Evolutionary conservation across 2,797 vertebrate genomes (phyloP), one percentile per base, ranked within the genome.

Genomic region (Megalops cyprinoides): DNA sequence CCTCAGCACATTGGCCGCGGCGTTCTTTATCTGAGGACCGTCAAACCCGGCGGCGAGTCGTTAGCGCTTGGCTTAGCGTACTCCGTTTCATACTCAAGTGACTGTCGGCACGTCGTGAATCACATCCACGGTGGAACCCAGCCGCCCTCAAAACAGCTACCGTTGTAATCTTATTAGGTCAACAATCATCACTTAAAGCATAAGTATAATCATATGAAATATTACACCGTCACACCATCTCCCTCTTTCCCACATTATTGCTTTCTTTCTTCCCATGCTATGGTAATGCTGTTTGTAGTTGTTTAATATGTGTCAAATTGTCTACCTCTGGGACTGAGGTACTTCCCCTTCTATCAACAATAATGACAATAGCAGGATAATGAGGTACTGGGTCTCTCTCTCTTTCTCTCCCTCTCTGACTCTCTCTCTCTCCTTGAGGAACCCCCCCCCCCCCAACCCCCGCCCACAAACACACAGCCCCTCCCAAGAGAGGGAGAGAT

Each of bases 1-100:
- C 92, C 97, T 96, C 95, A 98, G 94, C 93, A 98, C 97, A 90
- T 98, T 98, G 82, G 97, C 97, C 28, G 97, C 97, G 87, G 97
- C 96, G 83, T 97, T 98, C 96, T 98, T 98, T 87, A 97, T 96
- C 97, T 98, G 87, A 87, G 31, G 81, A 85, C 51, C 81, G 79
- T 85, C 79, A 89, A 76, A 56, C 56, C 34, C 73, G 77, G 39
- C n/a, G n/a, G n/a, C n/a, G n/a, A n/a, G n/a, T n/a, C n/a, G n/a
- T n/a, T n/a, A n/a, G n/a, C n/a, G n/a, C n/a, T n/a, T n/a, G n/a
- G n/a, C n/a, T n/a, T n/a, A n/a, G n/a, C n/a, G n/a, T n/a, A n/a
- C n/a, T n/a, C n/a, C n/a, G n/a, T n/a, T n/a, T n/a, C n/a, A n/a
- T n/a, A n/a, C n/a, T n/a, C n/a, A n/a, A 39, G 15, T 67, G 15